A percentile compares a stretch with the other conserved stretches of the same genome.
Conservation (phyloP, 2,888 invertebrate genomes). For the Rhaphigaster nebulosa region DNA sequence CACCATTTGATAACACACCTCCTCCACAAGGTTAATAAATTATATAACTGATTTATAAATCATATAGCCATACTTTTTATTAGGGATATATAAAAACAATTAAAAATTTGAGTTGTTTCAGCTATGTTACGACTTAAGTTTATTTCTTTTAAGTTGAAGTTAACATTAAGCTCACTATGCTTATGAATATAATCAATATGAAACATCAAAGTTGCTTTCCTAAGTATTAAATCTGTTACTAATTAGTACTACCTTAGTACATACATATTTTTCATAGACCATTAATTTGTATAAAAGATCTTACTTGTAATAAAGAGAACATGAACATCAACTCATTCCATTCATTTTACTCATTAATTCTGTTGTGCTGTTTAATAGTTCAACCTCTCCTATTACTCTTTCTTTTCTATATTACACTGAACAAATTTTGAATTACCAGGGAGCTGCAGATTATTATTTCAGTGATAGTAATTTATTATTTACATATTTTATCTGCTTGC, state of each 20-base stretch:
- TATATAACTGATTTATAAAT: slow-evolving; percentile 14
- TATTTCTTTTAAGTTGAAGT: not conserved
- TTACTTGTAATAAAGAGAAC: not conserved
- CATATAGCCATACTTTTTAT: not conserved
- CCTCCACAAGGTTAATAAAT: slow-evolving; percentile 62
- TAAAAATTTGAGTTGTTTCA: not conserved
- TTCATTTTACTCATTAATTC: not conserved
- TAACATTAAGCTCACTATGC: not conserved
- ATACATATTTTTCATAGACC: not conserved
- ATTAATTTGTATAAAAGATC: not conserved
- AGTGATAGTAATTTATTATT: not conserved
- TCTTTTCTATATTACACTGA: not conserved
- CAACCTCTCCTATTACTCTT: not conserved
- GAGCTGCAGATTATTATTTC: not conserved
- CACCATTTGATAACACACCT: slow-evolving; percentile 63
- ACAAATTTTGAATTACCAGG: not conserved
- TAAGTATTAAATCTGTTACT: not conserved
- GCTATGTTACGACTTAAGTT: not conserved
- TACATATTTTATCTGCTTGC: not conserved
- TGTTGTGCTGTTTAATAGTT: not conserved
- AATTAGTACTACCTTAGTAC: not conserved
- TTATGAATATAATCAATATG: not conserved
- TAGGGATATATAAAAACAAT: not conserved
- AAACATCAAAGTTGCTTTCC: not conserved
- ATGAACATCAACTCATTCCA: not conserved